These are phyloP conservation scores for Bryconaethiops microstoma DNA, from an alignment of 2,797 vertebrate species.

Conservation along the genomic window DNA sequence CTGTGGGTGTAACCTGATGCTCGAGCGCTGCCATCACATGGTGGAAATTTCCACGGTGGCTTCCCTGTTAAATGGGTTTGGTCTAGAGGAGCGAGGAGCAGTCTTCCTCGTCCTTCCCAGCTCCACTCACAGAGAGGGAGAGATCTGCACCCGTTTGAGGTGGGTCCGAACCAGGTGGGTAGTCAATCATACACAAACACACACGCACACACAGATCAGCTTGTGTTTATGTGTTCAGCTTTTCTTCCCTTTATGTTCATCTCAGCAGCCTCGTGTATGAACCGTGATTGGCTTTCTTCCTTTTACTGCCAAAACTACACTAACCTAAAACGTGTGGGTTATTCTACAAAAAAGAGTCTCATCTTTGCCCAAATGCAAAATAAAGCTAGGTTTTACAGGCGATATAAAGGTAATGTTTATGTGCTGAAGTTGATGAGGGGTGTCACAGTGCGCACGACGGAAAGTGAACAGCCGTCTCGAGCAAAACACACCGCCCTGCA, in stretches of 20 bases:
- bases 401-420: not conserved
- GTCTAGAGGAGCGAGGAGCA: conserved; percentile 52
- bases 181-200: not conserved
- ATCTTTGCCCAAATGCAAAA: too few species aligned
- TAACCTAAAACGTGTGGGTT: too few species aligned
- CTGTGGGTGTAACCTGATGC: conserved; percentile 75
- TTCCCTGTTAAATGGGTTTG: conserved; percentile 77
- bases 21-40: conserved; percentile 73
- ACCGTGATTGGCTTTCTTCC: not conserved
- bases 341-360: too few species aligned
- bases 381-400: too few species aligned
- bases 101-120: conserved; percentile 19
- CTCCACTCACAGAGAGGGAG: not conserved
- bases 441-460: not conserved
- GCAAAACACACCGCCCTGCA: not conserved
- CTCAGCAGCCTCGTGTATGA: not conserved
- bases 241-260: not conserved
- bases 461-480: not conserved
- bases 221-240: not conserved
- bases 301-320: not conserved
- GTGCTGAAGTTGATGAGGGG: not conserved
- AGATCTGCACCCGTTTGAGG: not conserved
- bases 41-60: conserved; percentile 84
- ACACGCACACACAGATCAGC: not conserved
- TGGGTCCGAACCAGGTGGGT: conserved; percentile 41